Percentiles rank a stretch among this genome's conserved stretches.
Evolutionary conservation across 2,888 invertebrate species (phyloP).

Genomic region (Chydorus sphaericus): DNA sequence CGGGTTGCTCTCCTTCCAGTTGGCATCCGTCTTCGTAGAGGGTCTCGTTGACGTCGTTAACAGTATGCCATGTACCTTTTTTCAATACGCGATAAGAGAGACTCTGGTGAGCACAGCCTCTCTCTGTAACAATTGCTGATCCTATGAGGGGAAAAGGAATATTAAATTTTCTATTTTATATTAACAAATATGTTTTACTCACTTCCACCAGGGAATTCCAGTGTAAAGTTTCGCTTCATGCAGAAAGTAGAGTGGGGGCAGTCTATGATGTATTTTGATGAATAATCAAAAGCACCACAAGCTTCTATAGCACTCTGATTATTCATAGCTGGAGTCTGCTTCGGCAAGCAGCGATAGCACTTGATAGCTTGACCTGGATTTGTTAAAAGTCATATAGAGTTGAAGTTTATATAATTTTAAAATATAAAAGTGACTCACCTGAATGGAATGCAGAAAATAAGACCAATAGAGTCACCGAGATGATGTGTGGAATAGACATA

Average conservation of each 20-base stretch:
- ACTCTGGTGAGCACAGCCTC: slow-evolving; percentile 62
- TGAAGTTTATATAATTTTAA: too few relatives aligned
- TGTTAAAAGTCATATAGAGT: too few relatives aligned
- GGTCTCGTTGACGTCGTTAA: slow-evolving; percentile 45
- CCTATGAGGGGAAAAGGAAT: slow-evolving; percentile 31
- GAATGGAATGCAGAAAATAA: too few relatives aligned
- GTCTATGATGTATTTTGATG: slow-evolving; percentile 48
- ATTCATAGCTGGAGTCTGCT: background rate
- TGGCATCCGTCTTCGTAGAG: slow-evolving; percentile 55
- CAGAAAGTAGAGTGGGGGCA: slow-evolving; percentile 74
- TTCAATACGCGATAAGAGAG: slow-evolving; percentile 45
- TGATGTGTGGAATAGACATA: too few relatives aligned
- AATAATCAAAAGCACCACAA: slow-evolving; percentile 57
- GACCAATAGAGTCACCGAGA: too few relatives aligned
- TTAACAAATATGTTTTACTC: slow-evolving; percentile 23
- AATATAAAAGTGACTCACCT: too few relatives aligned
- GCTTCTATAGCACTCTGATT: slow-evolving; percentile 45
- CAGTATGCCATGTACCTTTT: slow-evolving; percentile 46
- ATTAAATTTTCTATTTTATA: background rate
- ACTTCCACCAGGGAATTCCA: slow-evolving; percentile 52
- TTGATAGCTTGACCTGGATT: slow-evolving; percentile 33
- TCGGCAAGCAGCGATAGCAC: slow-evolving; percentile 54
- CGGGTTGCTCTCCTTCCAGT: slow-evolving; percentile 23
- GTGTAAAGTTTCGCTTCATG: slow-evolving; percentile 53
- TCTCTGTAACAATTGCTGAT: slow-evolving; percentile 41